Percentiles rank a stretch among this genome's conserved stretches.
Evolutionary conservation across 2,113 vertebrate genomes (phyloP).

Genomic region (Lutjanus erythropterus): DNA sequence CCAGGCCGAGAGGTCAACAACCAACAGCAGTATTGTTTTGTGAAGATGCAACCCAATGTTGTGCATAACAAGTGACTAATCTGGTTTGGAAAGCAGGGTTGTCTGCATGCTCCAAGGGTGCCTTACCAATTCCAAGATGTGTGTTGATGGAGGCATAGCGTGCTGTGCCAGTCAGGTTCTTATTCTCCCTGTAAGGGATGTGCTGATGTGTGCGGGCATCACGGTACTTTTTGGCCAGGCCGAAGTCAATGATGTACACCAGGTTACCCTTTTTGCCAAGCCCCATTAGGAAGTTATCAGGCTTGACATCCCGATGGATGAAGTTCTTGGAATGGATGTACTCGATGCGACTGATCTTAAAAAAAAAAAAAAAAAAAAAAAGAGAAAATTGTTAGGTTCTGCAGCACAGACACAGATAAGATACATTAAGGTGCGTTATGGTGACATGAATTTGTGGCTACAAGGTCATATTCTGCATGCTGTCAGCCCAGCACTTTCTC

Average conservation of each 20-base stretch:
- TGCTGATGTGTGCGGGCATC: slow-evolving; percentile 98
- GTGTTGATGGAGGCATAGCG: slow-evolving; percentile 98
- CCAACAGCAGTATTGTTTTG: not conserved
- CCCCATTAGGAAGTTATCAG: slow-evolving; percentile 98
- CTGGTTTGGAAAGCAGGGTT: not conserved
- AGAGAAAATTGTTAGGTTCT: not conserved
- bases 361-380: not conserved
- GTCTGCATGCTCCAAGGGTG: not conserved
- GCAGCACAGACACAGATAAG: not conserved
- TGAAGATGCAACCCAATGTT: not conserved
- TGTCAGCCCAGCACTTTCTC: not conserved
- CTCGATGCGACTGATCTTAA: slow-evolving; percentile 96
- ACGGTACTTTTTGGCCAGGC: slow-evolving; percentile 97
- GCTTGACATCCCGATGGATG: slow-evolving; percentile 97
- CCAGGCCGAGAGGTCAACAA: not conserved
- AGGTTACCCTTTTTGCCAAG: slow-evolving; percentile 98
- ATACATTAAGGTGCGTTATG: not conserved
- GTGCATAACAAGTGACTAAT: not conserved
- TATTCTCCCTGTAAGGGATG: slow-evolving; percentile 98
- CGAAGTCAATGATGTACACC: slow-evolving; percentile 99
- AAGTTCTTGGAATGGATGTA: slow-evolving; percentile 99
- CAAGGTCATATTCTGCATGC: not conserved
- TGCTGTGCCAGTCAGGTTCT: slow-evolving; percentile 97
- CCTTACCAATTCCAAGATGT: slow-evolving; percentile 95
- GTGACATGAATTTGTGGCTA: not conserved